A percentile compares a stretch with the other conserved stretches of the same genome.
phyloP scores from a whole-genome alignment of 1,140 invertebrate genomes.

The Ceratoteleas bidentatus region DNA sequence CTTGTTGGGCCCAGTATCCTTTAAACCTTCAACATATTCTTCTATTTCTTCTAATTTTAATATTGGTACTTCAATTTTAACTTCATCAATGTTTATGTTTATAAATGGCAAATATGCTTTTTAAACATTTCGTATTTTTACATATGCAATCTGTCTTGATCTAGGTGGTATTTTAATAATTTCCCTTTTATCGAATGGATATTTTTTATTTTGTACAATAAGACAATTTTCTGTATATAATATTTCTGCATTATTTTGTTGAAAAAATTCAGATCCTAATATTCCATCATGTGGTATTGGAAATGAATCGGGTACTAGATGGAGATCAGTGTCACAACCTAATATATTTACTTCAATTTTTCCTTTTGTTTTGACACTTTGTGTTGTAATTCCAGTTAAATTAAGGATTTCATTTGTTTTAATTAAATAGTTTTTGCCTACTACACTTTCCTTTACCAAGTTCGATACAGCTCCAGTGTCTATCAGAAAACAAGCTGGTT shows the following conservation, averaged over 20 bases:
- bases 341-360: slow-evolving; percentile 3
- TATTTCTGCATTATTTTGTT: not conserved
- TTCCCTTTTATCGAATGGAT: not conserved
- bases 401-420: not conserved
- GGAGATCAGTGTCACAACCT: slow-evolving; percentile 1
- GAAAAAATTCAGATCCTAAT: slow-evolving; percentile 1
- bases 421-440: slow-evolving; percentile 6
- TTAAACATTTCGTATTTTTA: not conserved
- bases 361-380: slow-evolving; percentile 2
- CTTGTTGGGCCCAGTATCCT: too few relatives aligned
- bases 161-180: slow-evolving; percentile 3
- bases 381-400: slow-evolving; percentile 12
- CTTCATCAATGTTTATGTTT: slow-evolving; percentile 2
- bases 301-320: slow-evolving; percentile 10
- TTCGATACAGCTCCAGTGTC: slow-evolving; percentile 19
- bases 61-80: not conserved
- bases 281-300: slow-evolving; percentile 2
- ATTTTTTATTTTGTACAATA: not conserved
- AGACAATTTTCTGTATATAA: slow-evolving; percentile 6
- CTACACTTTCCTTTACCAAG: slow-evolving; percentile 6
- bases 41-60: slow-evolving; percentile 20
- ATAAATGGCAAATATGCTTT: slow-evolving; percentile 13
- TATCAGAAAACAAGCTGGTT: slow-evolving; percentile 9
- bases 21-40: not conserved
- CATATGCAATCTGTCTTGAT: slow-evolving; percentile 2